These are phyloP conservation scores for Nannoperca obscura DNA, from an alignment of 2,797 vertebrate genomes.

Conservation along the genomic window DNA sequence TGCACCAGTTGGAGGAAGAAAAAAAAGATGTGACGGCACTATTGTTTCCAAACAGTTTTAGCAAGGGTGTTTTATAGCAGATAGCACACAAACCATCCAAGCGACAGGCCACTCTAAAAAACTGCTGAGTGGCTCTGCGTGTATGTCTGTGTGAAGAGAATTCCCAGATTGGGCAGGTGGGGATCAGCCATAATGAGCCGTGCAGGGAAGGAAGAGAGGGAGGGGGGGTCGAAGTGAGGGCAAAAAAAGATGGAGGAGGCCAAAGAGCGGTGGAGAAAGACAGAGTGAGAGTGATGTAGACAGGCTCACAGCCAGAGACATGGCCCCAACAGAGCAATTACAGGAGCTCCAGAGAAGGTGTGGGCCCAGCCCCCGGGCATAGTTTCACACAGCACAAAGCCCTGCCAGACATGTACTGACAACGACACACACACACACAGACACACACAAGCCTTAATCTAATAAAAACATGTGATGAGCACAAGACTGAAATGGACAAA, in stretches of 20 bases:
- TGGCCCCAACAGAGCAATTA: conserved; percentile 84
- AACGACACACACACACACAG: conserved; percentile 1
- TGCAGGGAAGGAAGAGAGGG: conserved; percentile 59
- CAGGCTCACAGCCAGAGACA: conserved; percentile 71
- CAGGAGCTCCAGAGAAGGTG: conserved; percentile 75
- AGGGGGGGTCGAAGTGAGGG: conserved; percentile 29
- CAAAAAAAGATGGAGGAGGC: conserved; percentile 45
- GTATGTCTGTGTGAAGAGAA: conserved; percentile 47
- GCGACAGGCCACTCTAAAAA: conserved; percentile 74
- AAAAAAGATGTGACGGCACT: conserved; percentile 50
- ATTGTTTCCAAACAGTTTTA: conserved; percentile 82
- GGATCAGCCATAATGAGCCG: conserved; percentile 81
- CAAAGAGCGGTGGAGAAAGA: conserved; percentile 57
- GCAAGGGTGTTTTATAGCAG: conserved; percentile 81
- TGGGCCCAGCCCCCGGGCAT: conserved; percentile 72
- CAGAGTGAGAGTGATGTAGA: conserved; percentile 72
- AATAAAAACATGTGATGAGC: conserved; percentile 31
- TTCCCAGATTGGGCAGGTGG: conserved; percentile 77
- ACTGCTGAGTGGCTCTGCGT: conserved; percentile 68
- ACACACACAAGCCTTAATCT: conserved; percentile 15
- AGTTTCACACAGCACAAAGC: conserved; percentile 70
- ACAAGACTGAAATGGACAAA: conserved; percentile 26
- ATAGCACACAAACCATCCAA: conserved; percentile 76
- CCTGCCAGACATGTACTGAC: conserved; percentile 56
- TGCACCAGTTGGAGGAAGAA: conserved; percentile 48